A percentile compares a stretch with the other conserved stretches of the same genome.
phyloP scores from a whole-genome alignment of 2,797 vertebrate species.

The Enteromius unitaeniatus region DNA sequence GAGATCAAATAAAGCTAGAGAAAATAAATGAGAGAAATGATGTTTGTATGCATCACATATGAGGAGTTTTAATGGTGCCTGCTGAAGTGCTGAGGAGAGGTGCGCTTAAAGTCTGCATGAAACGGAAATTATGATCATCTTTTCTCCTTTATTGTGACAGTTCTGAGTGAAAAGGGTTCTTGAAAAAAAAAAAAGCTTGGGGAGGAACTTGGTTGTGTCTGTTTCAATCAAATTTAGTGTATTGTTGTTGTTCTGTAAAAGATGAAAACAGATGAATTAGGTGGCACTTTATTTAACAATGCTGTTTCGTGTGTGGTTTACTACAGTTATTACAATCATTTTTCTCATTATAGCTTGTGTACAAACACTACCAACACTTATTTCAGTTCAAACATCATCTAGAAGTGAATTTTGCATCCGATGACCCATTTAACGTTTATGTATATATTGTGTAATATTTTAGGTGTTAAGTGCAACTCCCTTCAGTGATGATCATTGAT shows the following conservation, averaged over 20 bases:
- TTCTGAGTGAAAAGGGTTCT: not conserved
- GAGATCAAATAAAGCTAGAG: conserved; percentile 45
- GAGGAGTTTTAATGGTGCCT: not conserved
- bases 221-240: not conserved
- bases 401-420: not conserved
- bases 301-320: not conserved
- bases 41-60: not conserved
- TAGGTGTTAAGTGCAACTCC: not conserved
- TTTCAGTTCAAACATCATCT: not conserved
- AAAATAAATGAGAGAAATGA: conserved; percentile 56
- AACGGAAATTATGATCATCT: not conserved
- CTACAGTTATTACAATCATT: not conserved
- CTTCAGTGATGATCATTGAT: not conserved
- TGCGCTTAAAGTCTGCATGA: not conserved
- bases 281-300: not conserved
- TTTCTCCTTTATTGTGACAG: conserved; percentile 5
- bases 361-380: too few species aligned
- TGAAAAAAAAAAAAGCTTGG: not conserved
- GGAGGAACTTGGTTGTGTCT: not conserved
- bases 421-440: not conserved
- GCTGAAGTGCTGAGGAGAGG: not conserved
- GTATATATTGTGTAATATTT: not conserved
- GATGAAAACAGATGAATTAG: not conserved
- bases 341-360: too few species aligned
- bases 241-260: not conserved